These are phyloP conservation scores for Hirtodrosophila trivittata DNA, from an alignment of 2,888 invertebrate species.

Conservation along the genomic window DNA sequence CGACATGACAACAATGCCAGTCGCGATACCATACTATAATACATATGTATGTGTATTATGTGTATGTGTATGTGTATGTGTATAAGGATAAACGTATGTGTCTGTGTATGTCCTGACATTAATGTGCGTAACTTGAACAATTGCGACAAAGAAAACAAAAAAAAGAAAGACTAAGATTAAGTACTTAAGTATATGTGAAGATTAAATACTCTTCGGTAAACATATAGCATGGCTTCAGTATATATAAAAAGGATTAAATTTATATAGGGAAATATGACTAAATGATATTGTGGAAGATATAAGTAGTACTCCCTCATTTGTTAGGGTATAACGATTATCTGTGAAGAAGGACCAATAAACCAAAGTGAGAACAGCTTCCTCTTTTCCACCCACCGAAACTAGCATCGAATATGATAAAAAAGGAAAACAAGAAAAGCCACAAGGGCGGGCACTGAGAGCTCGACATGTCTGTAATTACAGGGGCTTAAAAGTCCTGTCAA, in stretches of 20 bases:
- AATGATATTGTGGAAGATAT: too few relatives aligned
- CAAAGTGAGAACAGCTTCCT: too few relatives aligned
- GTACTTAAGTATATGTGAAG: neutral
- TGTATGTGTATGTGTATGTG: constrained; percentile 5
- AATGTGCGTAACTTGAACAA: constrained; percentile 72
- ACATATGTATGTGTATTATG: constrained; percentile 2
- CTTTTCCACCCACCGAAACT: too few relatives aligned
- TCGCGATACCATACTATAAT: constrained; percentile 23
- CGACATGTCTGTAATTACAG: constrained; percentile 38
- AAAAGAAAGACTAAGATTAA: constrained; percentile 6
- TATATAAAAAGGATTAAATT: too few relatives aligned
- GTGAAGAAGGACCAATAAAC: too few relatives aligned
- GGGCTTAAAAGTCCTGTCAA: constrained; percentile 31
- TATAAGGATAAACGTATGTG: neutral
- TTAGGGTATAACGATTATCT: too few relatives aligned
- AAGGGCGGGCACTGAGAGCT: constrained; percentile 28
- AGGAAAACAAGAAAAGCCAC: neutral
- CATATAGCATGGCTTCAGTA: too few relatives aligned
- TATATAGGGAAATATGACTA: too few relatives aligned
- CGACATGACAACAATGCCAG: constrained; percentile 36
- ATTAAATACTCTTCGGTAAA: constrained; percentile 22
- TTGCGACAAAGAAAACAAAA: constrained; percentile 51
- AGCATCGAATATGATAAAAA: constrained; percentile 1
- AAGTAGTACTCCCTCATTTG: too few relatives aligned
- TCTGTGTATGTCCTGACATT: constrained; percentile 37